Conservation (phyloP, 2,113 vertebrate species). For the Carollia perspicillata region DNA sequence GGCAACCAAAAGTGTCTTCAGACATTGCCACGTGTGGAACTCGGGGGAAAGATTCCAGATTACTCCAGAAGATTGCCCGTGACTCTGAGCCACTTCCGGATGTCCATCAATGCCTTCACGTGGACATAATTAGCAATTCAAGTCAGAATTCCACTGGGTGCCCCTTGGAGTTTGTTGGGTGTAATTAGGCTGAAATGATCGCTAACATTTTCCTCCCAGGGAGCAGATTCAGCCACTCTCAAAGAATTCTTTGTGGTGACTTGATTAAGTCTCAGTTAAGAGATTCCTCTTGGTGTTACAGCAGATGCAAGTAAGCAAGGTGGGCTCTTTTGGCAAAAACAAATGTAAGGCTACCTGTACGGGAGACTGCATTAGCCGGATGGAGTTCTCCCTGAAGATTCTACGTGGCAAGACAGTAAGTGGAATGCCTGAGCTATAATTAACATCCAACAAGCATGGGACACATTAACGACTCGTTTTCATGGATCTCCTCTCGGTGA, state of each 20-base stretch:
- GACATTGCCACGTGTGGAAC: neutral
- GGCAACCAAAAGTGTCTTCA: neutral
- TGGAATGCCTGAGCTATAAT: neutral
- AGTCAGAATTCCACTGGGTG: neutral
- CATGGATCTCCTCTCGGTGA: neutral
- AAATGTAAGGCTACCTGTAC: neutral
- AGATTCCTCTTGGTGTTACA: neutral
- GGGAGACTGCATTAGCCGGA: neutral
- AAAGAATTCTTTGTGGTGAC: conserved; percentile 21
- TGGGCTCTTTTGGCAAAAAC: neutral
- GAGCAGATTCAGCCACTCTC: neutral
- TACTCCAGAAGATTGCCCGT: accelerated
- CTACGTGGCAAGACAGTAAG: neutral
- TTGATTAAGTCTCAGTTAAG: neutral
- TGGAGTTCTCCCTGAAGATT: neutral
- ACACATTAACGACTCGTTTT: neutral
- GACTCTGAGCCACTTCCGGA: neutral
- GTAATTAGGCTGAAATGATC: conserved; percentile 7
- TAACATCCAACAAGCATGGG: neutral
- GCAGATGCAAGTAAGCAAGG: neutral
- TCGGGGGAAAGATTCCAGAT: accelerated
- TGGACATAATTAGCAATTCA: neutral
- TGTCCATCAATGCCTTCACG: neutral
- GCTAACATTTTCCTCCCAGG: neutral
- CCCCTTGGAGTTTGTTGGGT: neutral